phyloP scores from a whole-genome alignment of 2,888 invertebrate species.

The Torymus texanus region DNA sequence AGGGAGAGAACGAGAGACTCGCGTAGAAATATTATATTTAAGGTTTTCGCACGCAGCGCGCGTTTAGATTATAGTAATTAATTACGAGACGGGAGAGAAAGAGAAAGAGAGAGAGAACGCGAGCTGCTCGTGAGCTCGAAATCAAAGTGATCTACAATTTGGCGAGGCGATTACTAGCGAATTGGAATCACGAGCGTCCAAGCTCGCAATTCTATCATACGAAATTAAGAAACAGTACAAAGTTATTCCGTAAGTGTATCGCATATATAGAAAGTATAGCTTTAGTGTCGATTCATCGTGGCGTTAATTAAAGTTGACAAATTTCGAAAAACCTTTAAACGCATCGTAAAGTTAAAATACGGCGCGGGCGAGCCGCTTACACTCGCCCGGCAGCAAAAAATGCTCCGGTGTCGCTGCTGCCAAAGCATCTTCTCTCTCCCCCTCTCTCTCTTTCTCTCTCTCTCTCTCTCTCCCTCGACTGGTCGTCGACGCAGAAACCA shows the following conservation, averaged over 20 bases:
- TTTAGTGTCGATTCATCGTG: conserved; percentile 35
- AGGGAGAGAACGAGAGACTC: background rate
- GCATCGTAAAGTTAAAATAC: conserved; percentile 36
- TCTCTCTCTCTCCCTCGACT: background rate
- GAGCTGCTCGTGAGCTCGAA: background rate
- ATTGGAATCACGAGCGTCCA: conserved; percentile 11
- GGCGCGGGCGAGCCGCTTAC: too few relatives aligned
- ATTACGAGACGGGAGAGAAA: background rate
- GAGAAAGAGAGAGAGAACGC: background rate
- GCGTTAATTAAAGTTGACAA: conserved; percentile 45
- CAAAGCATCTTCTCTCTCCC: conserved; percentile 15
- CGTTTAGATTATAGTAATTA: conserved; percentile 29
- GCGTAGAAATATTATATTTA: conserved; percentile 18
- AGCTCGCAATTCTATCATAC: background rate
- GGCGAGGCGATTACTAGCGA: conserved; percentile 2
- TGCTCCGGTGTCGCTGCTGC: conserved; percentile 21
- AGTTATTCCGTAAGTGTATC: background rate
- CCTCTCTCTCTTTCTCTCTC: background rate
- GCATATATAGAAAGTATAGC: conserved; percentile 28
- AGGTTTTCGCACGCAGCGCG: conserved; percentile 7
- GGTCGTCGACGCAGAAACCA: conserved; percentile 27
- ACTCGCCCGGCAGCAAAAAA: background rate
- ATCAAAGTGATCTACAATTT: conserved; percentile 17
- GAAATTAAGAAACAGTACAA: background rate
- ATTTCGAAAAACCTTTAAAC: conserved; percentile 29